Percentiles rank a stretch among this genome's conserved stretches.
Evolutionary conservation across 1,140 invertebrate species (phyloP).

Genomic region (Lepidurus packardi): DNA sequence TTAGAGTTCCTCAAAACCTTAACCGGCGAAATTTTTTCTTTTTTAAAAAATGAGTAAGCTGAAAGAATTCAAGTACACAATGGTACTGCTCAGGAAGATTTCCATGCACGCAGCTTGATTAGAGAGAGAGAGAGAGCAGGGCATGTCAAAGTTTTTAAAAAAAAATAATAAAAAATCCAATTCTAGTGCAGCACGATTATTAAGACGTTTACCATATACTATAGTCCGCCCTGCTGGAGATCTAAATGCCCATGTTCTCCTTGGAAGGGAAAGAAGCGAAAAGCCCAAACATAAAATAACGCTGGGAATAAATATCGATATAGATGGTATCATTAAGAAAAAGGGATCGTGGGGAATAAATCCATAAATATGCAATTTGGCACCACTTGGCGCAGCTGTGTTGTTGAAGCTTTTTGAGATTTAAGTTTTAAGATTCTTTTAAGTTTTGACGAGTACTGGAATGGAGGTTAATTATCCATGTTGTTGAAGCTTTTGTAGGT

Average conservation of each 20-base stretch:
- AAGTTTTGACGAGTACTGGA: too few relatives aligned
- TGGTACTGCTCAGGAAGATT: background rate
- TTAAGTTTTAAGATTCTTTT: too few relatives aligned
- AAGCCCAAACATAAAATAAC: background rate
- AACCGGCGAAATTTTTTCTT: too few relatives aligned
- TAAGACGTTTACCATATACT: slow-evolving; percentile 9
- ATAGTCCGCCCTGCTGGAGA: background rate
- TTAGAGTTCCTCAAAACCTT: too few relatives aligned
- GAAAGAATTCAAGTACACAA: too few relatives aligned
- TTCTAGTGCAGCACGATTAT: slow-evolving; percentile 4
- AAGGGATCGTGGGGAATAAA: background rate
- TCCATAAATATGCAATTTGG: background rate
- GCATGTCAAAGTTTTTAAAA: background rate
- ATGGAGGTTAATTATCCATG: too few relatives aligned
- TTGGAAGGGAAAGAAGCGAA: background rate
- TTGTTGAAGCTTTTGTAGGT: background rate
- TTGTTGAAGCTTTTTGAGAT: too few relatives aligned
- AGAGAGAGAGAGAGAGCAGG: background rate
- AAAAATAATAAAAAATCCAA: background rate
- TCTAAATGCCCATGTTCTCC: background rate
- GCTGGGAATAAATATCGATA: background rate
- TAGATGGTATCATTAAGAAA: background rate
- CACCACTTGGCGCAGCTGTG: background rate
- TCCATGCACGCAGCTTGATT: background rate
- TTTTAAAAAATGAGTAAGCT: too few relatives aligned